Percentiles rank a stretch among this genome's conserved stretches.
Conservation (phyloP, 1,140 invertebrate genomes). For the Globodera rostochiensis region DNA sequence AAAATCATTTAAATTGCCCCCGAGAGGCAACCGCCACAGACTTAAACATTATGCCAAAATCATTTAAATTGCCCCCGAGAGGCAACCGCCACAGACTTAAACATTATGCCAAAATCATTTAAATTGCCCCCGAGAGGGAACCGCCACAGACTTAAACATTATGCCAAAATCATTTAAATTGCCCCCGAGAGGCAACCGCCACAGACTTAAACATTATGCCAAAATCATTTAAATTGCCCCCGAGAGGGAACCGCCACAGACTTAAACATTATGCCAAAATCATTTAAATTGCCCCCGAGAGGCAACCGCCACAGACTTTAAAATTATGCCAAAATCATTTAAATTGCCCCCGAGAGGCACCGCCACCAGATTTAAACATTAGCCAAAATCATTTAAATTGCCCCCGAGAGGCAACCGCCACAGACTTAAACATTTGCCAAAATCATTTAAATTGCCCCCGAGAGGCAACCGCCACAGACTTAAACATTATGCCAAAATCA, state of each 20-base stretch:
- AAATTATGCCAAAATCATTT: conserved; percentile 24
- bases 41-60: conserved; percentile 9
- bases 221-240: conserved; percentile 17
- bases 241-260: conserved; percentile 1
- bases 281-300: no score
- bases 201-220: conserved; percentile 40
- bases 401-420: conserved; percentile 30
- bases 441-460: conserved; percentile 1
- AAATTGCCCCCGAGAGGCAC: not conserved
- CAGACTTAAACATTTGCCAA: conserved; percentile 42
- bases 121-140: no score
- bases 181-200: conserved; percentile 28
- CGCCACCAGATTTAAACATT: conserved; percentile 23
- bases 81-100: not conserved
- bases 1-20: conserved; percentile 13
- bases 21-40: conserved; percentile 3
- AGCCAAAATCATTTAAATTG: no score
- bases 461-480: conserved; percentile 15
- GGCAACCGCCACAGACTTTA: conserved; percentile 44
- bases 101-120: not conserved
- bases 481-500: no score
- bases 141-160: conserved; percentile 47
- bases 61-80: not conserved
- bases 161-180: not conserved
- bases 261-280: no score